A percentile compares a stretch with the other conserved stretches of the same genome.
Conservation (phyloP, 1,140 invertebrate genomes). For the Limonius californicus region DNA sequence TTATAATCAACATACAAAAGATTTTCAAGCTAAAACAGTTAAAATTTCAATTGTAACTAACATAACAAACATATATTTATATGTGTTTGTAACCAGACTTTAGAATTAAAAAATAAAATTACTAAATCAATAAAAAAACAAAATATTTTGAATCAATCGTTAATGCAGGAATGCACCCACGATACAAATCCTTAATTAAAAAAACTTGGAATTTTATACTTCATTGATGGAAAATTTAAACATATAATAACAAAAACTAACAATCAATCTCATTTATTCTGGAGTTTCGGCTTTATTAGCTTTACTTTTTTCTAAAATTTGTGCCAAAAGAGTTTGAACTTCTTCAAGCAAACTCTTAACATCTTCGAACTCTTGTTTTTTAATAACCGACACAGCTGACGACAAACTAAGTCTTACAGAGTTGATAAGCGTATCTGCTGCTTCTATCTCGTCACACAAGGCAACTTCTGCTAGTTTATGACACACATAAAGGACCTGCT, state of each 20-base stretch:
- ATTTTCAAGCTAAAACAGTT: too few species aligned
- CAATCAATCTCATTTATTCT: neutral
- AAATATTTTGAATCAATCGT: too few species aligned
- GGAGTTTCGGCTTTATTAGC: neutral
- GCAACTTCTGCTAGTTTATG: conserved; percentile 39
- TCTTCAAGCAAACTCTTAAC: neutral
- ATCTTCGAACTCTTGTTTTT: conserved; percentile 32
- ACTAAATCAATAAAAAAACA: too few species aligned
- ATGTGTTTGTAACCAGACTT: too few species aligned
- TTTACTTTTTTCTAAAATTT: neutral
- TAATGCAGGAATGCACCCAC: too few species aligned
- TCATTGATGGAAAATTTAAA: neutral
- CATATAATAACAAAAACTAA: neutral
- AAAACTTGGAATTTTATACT: neutral
- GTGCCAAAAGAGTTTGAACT: neutral
- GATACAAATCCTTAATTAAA: neutral
- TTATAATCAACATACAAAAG: too few species aligned
- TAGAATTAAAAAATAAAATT: too few species aligned
- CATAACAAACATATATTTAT: too few species aligned
- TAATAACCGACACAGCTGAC: conserved; percentile 38
- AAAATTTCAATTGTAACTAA: too few species aligned
- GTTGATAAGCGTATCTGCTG: conserved; percentile 35
- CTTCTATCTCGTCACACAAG: conserved; percentile 34
- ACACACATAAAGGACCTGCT: conserved; percentile 46
- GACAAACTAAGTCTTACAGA: conserved; percentile 41